Evolutionary conservation across 1,140 invertebrate species (phyloP).

Genomic region (Battus philenor): DNA sequence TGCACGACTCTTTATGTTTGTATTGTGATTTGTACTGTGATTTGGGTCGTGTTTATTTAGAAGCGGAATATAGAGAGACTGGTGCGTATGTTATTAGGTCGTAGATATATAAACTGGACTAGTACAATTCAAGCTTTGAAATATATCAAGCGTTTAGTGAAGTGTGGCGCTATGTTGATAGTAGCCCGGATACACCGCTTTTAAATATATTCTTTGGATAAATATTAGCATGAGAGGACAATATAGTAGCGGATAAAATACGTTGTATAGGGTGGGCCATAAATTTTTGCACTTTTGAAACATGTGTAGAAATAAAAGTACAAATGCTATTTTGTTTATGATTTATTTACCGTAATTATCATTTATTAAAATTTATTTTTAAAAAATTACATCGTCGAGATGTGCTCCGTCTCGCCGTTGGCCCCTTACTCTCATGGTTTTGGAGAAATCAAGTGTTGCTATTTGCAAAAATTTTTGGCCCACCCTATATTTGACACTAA

Average conservation of each 20-base stretch:
- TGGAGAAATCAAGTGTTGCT: too few relatives aligned
- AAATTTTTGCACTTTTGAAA: too few relatives aligned
- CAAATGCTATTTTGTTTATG: too few relatives aligned
- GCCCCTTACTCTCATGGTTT: too few relatives aligned
- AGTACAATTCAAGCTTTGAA: conserved; percentile 31
- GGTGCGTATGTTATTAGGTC: conserved; percentile 32
- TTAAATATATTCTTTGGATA: conserved; percentile 25
- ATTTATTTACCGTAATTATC: too few relatives aligned
- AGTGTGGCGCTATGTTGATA: conserved; percentile 20
- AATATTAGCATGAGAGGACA: conserved; percentile 41
- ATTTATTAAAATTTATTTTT: too few relatives aligned
- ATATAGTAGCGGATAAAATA: conserved; percentile 52
- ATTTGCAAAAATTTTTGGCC: conserved; percentile 23
- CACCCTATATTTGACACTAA: conserved; percentile 35
- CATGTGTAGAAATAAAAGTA: too few relatives aligned
- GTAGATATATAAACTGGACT: conserved; percentile 11
- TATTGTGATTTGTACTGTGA: conserved; percentile 62
- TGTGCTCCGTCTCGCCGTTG: too few relatives aligned
- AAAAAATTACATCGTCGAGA: too few relatives aligned
- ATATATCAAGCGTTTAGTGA: conserved; percentile 8
- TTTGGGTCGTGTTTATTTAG: conserved; percentile 26
- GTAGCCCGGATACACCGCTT: conserved; percentile 39
- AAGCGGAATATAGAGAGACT: conserved; percentile 40
- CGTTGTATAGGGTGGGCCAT: too few relatives aligned
- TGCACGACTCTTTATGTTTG: conserved; percentile 26